Conservation (phyloP, 1,140 invertebrate genomes). For the Aphelinus atriplicis region DNA sequence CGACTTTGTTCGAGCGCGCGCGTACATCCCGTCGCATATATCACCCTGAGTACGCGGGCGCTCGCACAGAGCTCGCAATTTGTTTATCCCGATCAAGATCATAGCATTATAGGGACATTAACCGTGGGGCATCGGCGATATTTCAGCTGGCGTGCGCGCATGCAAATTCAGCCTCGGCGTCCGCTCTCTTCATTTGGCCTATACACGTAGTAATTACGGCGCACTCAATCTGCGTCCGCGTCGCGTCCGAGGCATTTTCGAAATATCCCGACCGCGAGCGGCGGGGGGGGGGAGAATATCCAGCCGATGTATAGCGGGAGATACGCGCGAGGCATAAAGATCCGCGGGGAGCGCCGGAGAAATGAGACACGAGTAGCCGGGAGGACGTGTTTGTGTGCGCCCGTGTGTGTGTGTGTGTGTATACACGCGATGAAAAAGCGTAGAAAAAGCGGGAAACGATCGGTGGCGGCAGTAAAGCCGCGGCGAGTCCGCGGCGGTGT, state of each 20-base stretch:
- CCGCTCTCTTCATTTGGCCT: too few species aligned
- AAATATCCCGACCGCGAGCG: background rate
- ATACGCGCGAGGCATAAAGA: too few species aligned
- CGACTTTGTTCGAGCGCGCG: too few species aligned
- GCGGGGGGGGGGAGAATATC: background rate
- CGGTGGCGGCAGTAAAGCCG: constrained; percentile 55
- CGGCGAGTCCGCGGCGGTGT: constrained; percentile 45
- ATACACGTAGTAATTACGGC: constrained; percentile 25
- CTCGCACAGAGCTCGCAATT: background rate
- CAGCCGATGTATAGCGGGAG: too few species aligned
- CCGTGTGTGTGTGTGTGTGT: background rate
- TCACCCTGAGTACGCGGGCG: too few species aligned
- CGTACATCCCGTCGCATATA: too few species aligned
- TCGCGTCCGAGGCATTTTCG: background rate
- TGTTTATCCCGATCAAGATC: constrained; percentile 14
- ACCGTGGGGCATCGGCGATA: background rate
- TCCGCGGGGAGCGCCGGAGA: background rate
- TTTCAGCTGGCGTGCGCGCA: background rate
- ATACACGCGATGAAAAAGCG: constrained; percentile 28
- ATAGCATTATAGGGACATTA: constrained; percentile 13
- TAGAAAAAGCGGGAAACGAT: too few species aligned
- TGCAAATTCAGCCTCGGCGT: background rate
- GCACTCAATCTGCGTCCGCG: constrained; percentile 8
- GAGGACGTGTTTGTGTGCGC: background rate
- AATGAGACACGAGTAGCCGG: constrained; percentile 6